Conservation (phyloP, 2,797 vertebrate species). For the Synanceia verrucosa region DNA sequence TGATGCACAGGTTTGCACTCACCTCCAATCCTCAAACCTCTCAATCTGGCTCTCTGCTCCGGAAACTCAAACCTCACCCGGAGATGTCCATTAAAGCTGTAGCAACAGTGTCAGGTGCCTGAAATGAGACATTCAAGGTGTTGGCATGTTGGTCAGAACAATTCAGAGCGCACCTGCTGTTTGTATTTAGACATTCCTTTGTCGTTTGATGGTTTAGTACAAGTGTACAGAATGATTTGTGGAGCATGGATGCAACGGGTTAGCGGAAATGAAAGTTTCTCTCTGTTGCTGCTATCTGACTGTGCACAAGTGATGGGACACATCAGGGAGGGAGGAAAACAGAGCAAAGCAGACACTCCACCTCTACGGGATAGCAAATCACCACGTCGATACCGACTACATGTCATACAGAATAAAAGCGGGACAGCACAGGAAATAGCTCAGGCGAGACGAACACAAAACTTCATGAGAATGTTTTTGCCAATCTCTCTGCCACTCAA, state of each 20-base stretch:
- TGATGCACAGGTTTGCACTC: constrained; percentile 82
- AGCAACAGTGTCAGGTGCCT: constrained; percentile 1
- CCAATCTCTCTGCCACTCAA: constrained; percentile 32
- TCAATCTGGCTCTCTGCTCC: constrained; percentile 66
- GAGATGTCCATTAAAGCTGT: constrained; percentile 31
- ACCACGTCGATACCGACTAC: constrained; percentile 48
- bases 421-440: constrained; percentile 38
- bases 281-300: constrained; percentile 44
- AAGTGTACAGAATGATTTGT: constrained; percentile 48
- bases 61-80: constrained; percentile 52
- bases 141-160: constrained; percentile 34
- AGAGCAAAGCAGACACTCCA: constrained; percentile 70
- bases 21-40: constrained; percentile 73
- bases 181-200: constrained; percentile 14
- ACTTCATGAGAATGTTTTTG: constrained; percentile 45
- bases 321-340: constrained; percentile 67
- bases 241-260: constrained; percentile 21
- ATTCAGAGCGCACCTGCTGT: constrained; percentile 34
- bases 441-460: constrained; percentile 36
- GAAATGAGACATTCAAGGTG: constrained; percentile 49
- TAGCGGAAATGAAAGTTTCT: constrained; percentile 68
- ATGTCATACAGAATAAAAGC: constrained; percentile 62
- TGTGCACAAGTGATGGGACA: constrained; percentile 64
- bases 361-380: constrained; percentile 64
- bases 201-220: constrained; percentile 29